Evolutionary conservation across 2,113 vertebrate species (phyloP).

Genomic region (Chaetodon auriga): DNA sequence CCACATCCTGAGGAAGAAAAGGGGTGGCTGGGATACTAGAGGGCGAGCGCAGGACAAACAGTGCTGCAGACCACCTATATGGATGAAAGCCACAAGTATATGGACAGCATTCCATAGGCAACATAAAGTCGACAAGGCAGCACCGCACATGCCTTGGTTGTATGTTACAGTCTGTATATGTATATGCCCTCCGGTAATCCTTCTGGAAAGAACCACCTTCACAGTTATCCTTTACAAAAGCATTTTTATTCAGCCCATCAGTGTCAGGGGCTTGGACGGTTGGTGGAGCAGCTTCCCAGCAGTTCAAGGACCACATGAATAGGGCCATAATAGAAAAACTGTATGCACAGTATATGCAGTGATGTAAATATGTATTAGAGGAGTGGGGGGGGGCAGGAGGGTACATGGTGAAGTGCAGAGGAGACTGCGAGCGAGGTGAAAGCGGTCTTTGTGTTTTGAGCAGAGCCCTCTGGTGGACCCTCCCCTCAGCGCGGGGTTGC

Average conservation of each 20-base stretch:
- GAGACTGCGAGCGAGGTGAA: slow-evolving; percentile 70
- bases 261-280: slow-evolving; percentile 10
- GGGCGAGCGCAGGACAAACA: slow-evolving; percentile 66
- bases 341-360: slow-evolving; percentile 57
- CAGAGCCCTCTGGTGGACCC: slow-evolving; percentile 75
- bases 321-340: slow-evolving; percentile 57
- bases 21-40: slow-evolving; percentile 45
- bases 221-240: not conserved
- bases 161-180: slow-evolving; percentile 11
- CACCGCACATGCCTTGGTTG: slow-evolving; percentile 6
- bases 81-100: slow-evolving; percentile 74
- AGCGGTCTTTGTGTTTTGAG: slow-evolving; percentile 84
- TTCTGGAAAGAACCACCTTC: slow-evolving; percentile 11
- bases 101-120: slow-evolving; percentile 44
- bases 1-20: slow-evolving; percentile 78
- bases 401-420: slow-evolving; percentile 32
- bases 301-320: slow-evolving; percentile 51
- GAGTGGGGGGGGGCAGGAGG: slow-evolving; percentile 18
- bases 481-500: slow-evolving; percentile 71
- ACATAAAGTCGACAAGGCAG: slow-evolving; percentile 18
- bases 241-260: slow-evolving; percentile 25
- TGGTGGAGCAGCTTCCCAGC: slow-evolving; percentile 36
- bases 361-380: slow-evolving; percentile 78
- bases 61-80: slow-evolving; percentile 71
- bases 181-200: slow-evolving; percentile 6